Conservation (phyloP, 2,797 vertebrate species). For the Chaetophractus vellerosus region DNA sequence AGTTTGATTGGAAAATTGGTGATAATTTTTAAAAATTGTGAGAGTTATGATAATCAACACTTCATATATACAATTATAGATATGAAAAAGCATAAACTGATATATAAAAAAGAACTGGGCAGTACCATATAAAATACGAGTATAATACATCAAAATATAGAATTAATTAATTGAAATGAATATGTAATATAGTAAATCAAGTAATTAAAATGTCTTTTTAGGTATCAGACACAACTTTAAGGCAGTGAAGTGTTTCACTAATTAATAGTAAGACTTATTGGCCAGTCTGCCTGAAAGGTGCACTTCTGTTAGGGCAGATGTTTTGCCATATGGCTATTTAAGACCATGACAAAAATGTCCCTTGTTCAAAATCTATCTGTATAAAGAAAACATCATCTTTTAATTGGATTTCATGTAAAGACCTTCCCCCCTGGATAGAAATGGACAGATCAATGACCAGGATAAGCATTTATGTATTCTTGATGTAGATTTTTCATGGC, state of each 20-base stretch:
- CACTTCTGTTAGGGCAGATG: background rate
- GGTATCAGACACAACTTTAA: background rate
- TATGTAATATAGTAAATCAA: background rate
- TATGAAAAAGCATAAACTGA: background rate
- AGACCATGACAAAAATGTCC: background rate
- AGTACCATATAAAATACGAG: background rate
- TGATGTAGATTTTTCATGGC: too few relatives aligned
- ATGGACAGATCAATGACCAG: background rate
- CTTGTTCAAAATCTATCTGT: too few relatives aligned
- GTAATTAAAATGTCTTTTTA: background rate
- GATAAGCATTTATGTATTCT: background rate
- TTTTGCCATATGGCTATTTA: background rate
- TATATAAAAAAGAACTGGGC: background rate
- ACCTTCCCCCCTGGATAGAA: background rate
- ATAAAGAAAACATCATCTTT: background rate
- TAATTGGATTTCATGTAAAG: background rate
- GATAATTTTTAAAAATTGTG: background rate
- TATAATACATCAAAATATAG: background rate
- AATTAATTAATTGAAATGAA: background rate
- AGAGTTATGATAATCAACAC: background rate
- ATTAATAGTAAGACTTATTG: constrained; percentile 25
- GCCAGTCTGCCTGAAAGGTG: too few relatives aligned
- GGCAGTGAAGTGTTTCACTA: background rate
- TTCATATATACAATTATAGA: background rate
- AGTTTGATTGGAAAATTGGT: background rate